Percentiles rank a stretch among this genome's conserved stretches.
These are phyloP conservation scores for Tragelaphus buxtoni DNA, from an alignment of 2,113 vertebrate species.

Conservation along the genomic window DNA sequence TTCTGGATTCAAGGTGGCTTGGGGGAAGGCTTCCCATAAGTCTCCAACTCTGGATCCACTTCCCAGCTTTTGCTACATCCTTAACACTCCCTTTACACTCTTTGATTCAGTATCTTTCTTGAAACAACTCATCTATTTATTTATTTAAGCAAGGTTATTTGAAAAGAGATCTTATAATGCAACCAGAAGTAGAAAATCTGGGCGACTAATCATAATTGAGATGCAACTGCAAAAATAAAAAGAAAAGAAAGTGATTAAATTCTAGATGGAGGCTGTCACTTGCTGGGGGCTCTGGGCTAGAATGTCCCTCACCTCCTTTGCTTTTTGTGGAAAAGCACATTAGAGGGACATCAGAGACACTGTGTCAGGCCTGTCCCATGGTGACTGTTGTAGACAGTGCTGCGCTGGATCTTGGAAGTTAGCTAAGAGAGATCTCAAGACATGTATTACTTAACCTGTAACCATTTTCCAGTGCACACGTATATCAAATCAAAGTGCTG, in stretches of 20 bases:
- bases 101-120: neutral
- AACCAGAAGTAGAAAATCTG: neutral
- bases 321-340: neutral
- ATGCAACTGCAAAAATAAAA: neutral
- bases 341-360: neutral
- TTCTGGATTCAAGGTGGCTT: neutral
- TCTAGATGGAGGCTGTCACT: neutral
- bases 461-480: neutral
- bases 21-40: no score
- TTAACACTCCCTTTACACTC: neutral
- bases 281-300: neutral
- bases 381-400: neutral
- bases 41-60: no score
- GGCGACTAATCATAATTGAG: neutral
- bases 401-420: neutral
- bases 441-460: neutral
- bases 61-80: neutral
- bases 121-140: neutral
- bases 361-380: neutral
- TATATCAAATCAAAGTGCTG: neutral
- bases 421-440: neutral
- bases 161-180: neutral
- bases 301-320: neutral
- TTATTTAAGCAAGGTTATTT: neutral
- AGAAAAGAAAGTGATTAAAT: neutral